Percentiles rank a stretch among this genome's conserved stretches.
Conservation (phyloP, 2,113 vertebrate genomes). For the Tinamus guttatus region DNA sequence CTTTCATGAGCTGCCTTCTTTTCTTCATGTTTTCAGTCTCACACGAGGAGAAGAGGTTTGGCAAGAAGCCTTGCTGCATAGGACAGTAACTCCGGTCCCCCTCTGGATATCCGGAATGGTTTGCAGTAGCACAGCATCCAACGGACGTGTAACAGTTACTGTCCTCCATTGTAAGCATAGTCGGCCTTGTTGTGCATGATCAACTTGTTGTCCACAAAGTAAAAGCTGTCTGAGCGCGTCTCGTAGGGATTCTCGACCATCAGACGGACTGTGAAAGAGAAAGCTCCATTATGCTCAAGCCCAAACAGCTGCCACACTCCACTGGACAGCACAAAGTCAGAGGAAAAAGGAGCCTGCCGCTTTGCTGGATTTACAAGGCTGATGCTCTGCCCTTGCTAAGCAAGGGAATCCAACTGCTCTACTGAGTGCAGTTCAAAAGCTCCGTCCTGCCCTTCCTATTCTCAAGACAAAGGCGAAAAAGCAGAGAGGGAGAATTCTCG, state of each 20-base stretch:
- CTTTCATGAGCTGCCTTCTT: neutral
- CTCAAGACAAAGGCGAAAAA: constrained; percentile 17
- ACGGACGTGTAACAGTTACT: constrained; percentile 70
- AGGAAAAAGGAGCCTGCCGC: neutral
- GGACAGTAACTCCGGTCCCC: constrained; percentile 23
- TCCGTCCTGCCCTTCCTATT: neutral
- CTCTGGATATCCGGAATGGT: neutral
- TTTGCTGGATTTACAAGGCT: neutral
- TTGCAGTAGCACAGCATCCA: constrained; percentile 20
- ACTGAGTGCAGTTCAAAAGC: neutral
- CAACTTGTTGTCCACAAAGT: constrained; percentile 99
- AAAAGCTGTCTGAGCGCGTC: constrained; percentile 98
- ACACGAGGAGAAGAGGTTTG: neutral
- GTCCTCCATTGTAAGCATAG: constrained; percentile 96
- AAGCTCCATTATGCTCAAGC: neutral
- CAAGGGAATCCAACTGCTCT: neutral
- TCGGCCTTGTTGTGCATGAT: constrained; percentile 99
- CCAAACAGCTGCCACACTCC: neutral
- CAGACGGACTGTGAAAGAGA: constrained; percentile 86
- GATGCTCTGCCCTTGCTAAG: neutral
- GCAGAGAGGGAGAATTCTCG: neutral
- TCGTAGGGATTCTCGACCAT: constrained; percentile 97
- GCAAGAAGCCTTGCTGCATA: neutral
- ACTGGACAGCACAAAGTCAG: neutral
- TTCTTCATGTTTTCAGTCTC: constrained; percentile 4